Evolutionary conservation across 2,113 vertebrate species (phyloP), one percentile per base, ranked within the genome.

Genomic region (Catagonus wagneri): DNA sequence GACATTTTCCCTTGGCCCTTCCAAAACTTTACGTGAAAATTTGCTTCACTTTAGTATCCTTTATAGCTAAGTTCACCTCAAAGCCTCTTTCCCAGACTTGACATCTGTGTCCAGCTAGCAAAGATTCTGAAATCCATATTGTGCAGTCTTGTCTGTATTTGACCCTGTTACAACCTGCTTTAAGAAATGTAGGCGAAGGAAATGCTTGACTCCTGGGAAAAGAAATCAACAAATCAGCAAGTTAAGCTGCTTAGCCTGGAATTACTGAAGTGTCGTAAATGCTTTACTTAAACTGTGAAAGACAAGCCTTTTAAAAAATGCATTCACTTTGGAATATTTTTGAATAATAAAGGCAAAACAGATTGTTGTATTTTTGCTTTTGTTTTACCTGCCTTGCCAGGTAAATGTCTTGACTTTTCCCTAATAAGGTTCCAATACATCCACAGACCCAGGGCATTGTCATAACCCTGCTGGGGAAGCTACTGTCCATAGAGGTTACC

Each of bases 161-260:
- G 39, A 92, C 83, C 87, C 32, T 93, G 22, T 93, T 85, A 56
- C 60, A 34, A 83, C 95, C 32, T 54, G 36, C 52, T 90, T 69
- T 85, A 96, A 94, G 76, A 63, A 84, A 74, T 72, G 25, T 39
- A 66, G 36, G 74, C 76, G 83, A 60, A 93, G 63, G 50, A 93
- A 89, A 92, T 61, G 34, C 83, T 71, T 97, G 90, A 39, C 69
- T 29, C 17, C 29, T n/a, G 65, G 79, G 14, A 58, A 79, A 83
- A 91, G 66, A 92, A 92, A 88, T 92, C 60, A 75, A 87, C 50
- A 90, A 79, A 84, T 95, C 89, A 94, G 76, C 69, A 74, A 90
- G 19, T 90, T 74, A 94, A 50, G 72, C 69, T 88, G n/a, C 79
- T 81, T 87, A 90, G 78, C 72, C 61, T 75, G 2, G 74, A 93